Evolutionary conservation across 2,113 vertebrate genomes (phyloP), one percentile per base, ranked within the genome.

Genomic region (Chunga burmeisteri): DNA sequence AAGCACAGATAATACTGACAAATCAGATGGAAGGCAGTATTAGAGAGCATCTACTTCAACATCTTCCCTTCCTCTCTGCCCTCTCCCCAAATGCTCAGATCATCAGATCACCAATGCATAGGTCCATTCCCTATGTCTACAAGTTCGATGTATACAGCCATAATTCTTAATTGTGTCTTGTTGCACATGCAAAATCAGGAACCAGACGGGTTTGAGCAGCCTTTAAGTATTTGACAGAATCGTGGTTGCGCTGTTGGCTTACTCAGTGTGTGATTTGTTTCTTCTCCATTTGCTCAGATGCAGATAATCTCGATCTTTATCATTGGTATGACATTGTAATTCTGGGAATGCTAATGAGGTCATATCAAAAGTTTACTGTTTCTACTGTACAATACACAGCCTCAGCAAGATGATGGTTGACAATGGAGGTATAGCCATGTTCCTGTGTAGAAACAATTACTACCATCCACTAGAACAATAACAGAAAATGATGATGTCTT

Each of bases 271-370:
- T 75, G 78, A 50, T 77, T 32, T 68, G 36, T 42, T 89, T 70
- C 89, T 86, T 87, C 42, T 80, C 56, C 38, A 3, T 63, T 90
- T 53, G 65, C 72, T 63, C 29, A 72, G 71, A 26, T 40, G 91
- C 78, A 90, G 79, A 36, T 81, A 77, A 65, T 65, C 90, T 81
- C 88, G 70, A 18, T 89, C 80, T 83, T 90, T 86, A 47, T 87
- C 82, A 73, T 23, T 85, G 88, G 23, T 9, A 7, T 78, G 92
- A 93, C 94, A 93, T 85, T 97, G 93, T 88, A 93, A 87, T 93
- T 95, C 78, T 86, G 88, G 81, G 73, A 78, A 50, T 85, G 73
- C 92, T 94, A 94, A 96, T 93, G 89, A 95, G 91, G 91, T 90
- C 74, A 93, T 36, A 94, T 92, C 61, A 68, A 47, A 94, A 90